Evolutionary conservation across 2,888 invertebrate species (phyloP), one percentile per base, ranked within the genome.

Genomic region (Pollenia griseotomentosa): DNA sequence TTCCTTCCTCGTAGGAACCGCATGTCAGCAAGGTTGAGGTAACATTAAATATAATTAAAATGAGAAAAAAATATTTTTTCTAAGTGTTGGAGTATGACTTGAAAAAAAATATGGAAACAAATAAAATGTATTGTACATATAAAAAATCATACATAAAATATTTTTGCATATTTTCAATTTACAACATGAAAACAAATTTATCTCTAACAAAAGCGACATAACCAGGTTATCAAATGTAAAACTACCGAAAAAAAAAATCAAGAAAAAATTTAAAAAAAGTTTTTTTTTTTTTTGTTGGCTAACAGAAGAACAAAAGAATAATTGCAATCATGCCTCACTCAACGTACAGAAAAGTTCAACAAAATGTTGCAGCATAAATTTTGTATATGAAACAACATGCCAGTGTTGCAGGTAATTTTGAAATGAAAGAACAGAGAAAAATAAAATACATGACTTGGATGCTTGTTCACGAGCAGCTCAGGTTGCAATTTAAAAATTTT

Each of bases 161-260:
- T 71, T 81, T 85, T 82, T 82, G 78, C 78, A 86, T 82, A 78
- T 82, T 78, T 86, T 66, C 85, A 82, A 86, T 82, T 82, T 78
- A 82, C 73, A 86, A 78, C 77, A 77, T 78, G 81, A 85, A 85
- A 85, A 73, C 68, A 82, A 86, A 86, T 86, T 73, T 86, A 86
- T 86, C 81, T 77, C 85, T 61, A 85, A 82, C 85, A 71, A 82
- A 81, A 78, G 77, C 81, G 85, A 85, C 81, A 85, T 85, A 82
- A 85, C 75, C 81, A 78, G 81, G 75, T 85, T 85, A 82, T 82
- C 85, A 85, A 71, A 84, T 84, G 66, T 74, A 65, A 78, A 79
- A 78, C 78, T 78, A 16, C 42, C 63, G 48, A 73, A 66, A 59
- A 73, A 23, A 55, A 55, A 70, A 42, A 70, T 46, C 42, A 59